These are phyloP conservation scores for Crypturellus undulatus DNA, from an alignment of 2,113 vertebrate species.

Conservation along the genomic window DNA sequence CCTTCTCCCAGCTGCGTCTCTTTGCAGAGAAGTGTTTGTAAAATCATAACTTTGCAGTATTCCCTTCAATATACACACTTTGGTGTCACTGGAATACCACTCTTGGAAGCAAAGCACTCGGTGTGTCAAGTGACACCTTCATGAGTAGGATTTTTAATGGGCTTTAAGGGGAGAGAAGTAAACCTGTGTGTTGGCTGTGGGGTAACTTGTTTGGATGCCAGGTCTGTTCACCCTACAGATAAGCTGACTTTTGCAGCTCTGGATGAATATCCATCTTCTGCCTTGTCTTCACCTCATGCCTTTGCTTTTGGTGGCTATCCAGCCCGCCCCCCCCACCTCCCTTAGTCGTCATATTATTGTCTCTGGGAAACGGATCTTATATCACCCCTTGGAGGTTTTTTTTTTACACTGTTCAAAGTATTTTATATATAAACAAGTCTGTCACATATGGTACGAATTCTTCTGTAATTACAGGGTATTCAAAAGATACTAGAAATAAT, in stretches of 20 bases:
- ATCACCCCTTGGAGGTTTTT: background rate
- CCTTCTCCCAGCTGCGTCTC: background rate
- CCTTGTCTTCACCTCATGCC: background rate
- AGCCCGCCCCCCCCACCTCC: background rate
- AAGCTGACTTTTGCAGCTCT: background rate
- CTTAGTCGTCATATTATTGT: background rate
- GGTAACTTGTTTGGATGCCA: background rate
- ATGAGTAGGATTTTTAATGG: background rate
- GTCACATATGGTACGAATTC: background rate
- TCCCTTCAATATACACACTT: constrained; percentile 38
- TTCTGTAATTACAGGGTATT: background rate
- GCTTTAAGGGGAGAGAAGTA: constrained; percentile 4
- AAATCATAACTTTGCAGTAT: background rate
- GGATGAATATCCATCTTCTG: background rate
- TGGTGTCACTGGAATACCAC: constrained; percentile 1
- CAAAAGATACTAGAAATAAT: background rate
- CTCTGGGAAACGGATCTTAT: background rate
- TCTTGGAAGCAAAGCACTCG: constrained; percentile 27
- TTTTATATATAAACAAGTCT: background rate
- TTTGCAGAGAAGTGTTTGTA: constrained; percentile 1
- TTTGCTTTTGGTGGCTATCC: background rate
- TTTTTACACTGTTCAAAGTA: background rate
- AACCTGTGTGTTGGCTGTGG: background rate
- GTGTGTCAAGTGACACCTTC: background rate
- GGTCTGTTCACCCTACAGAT: background rate